Evolutionary conservation across 2,797 vertebrate genomes (phyloP), one percentile per base, ranked within the genome.

Genomic region (Malacoraja senta): DNA sequence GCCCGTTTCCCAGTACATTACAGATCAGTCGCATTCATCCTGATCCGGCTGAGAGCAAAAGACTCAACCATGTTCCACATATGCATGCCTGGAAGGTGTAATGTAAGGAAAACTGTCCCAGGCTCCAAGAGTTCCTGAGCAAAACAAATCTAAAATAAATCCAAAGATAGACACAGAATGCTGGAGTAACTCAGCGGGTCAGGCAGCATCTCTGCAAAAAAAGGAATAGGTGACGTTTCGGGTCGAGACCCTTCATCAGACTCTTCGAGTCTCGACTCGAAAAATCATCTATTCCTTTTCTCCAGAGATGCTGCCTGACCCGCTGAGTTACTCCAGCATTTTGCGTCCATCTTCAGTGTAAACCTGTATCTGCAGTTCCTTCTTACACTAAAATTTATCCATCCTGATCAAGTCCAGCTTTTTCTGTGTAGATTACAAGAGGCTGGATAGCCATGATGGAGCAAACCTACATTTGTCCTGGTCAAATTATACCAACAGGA

Each of bases 21-120:
- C 71, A 74, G 32, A 88, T 68, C 84, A 35, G 29, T 86, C 83
- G 63, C n/a, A 68, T 88, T 68, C 32, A 68, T 88, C 63, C 84
- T 9, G 63, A 35, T 21, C 32, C 84, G 58, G 8, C n/a, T 8
- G 83, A 86, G n/a, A 32, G 13, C 2, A 29, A 29, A 8, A 88
- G 84, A 10, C 63, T 19, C n/a, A 3, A 8, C 7, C n/a, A 88
- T 32, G 35, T 88, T 32, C 63, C n/a, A 68, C 9, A 32, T 68
- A 8, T 32, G 32, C 7, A 88, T 1, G 61, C 7, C 0, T 65
- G 61, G n/a, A 68, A 88, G 32, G 17, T 24, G 17, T 38, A 38
- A 79, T 35, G 61, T 9, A 35, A 35, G 84, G n/a, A 68, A 68
- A 3, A 7, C 61, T 10, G 61, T 3, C 84, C 13, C 63, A 13